phyloP scores from a whole-genome alignment of 2,888 invertebrate species.

The Mycalesis mineus region DNA sequence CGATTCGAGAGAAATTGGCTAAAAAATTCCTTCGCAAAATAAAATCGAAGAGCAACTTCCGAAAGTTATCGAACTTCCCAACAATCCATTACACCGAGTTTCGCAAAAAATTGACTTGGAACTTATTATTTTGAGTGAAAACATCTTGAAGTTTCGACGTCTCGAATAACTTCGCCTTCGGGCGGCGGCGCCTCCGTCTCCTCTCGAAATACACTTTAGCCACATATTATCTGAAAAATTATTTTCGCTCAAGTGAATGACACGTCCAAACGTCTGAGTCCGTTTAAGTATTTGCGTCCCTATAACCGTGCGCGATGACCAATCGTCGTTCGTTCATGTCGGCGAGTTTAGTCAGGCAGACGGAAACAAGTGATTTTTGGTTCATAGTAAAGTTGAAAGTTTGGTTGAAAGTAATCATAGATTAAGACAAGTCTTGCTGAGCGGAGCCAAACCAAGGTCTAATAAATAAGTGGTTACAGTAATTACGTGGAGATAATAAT shows the following conservation, averaged over 20 bases:
- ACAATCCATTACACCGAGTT: conserved; percentile 78
- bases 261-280: too few species aligned
- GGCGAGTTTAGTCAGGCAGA: too few species aligned
- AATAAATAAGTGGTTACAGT: too few species aligned
- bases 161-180: conserved; percentile 51
- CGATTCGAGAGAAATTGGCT: conserved; percentile 69
- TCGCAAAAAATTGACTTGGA: conserved; percentile 72
- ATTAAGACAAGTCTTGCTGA: too few species aligned
- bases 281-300: too few species aligned
- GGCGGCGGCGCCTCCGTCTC: conserved; percentile 28
- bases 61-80: conserved; percentile 76
- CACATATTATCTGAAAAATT: conserved; percentile 23
- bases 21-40: conserved; percentile 74
- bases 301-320: too few species aligned
- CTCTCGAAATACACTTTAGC: conserved; percentile 13
- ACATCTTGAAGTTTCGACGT: conserved; percentile 67
- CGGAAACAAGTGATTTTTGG: too few species aligned
- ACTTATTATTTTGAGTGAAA: conserved; percentile 77
- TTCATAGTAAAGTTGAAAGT: too few species aligned
- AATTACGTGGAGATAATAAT: too few species aligned
- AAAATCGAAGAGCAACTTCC: conserved; percentile 76
- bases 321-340: too few species aligned
- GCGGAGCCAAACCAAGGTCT: too few species aligned
- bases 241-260: conserved; percentile 11
- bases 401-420: too few species aligned